Conservation (phyloP, 2,888 invertebrate genomes). For the Drosophila falleni region DNA sequence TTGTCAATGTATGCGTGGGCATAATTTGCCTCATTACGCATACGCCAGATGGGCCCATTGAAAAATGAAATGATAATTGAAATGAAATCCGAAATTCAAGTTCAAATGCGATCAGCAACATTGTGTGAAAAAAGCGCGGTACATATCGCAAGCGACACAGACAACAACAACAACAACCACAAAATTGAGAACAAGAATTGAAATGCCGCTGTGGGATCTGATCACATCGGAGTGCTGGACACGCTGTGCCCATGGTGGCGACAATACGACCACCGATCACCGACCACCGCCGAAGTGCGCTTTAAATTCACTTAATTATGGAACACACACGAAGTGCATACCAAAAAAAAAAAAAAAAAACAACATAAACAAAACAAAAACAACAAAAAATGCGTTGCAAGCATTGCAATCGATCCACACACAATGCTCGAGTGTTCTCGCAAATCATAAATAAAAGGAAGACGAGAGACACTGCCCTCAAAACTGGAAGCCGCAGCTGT, state of each 20-base stretch:
- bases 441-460: constrained; percentile 78
- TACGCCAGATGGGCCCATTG: constrained; percentile 68
- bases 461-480: constrained; percentile 39
- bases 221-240: constrained; percentile 9
- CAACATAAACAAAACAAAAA: neutral
- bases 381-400: constrained; percentile 47
- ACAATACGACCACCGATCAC: constrained; percentile 56
- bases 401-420: constrained; percentile 50
- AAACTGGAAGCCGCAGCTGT: constrained; percentile 19
- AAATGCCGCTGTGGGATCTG: constrained; percentile 26
- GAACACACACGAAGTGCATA: constrained; percentile 84
- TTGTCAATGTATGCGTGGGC: constrained; percentile 15
- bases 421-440: constrained; percentile 65
- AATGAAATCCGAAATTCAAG: constrained; percentile 30
- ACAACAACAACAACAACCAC: constrained; percentile 25
- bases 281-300: constrained; percentile 74
- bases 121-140: constrained; percentile 71
- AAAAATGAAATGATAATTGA: constrained; percentile 45
- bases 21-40: constrained; percentile 68
- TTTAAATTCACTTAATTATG: constrained; percentile 84
- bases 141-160: constrained; percentile 62
- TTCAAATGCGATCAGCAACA: constrained; percentile 40
- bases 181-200: constrained; percentile 10
- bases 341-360: constrained; percentile 44
- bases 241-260: constrained; percentile 32